Conservation (phyloP, 2,797 vertebrate species). For the Danio aesculapii region DNA sequence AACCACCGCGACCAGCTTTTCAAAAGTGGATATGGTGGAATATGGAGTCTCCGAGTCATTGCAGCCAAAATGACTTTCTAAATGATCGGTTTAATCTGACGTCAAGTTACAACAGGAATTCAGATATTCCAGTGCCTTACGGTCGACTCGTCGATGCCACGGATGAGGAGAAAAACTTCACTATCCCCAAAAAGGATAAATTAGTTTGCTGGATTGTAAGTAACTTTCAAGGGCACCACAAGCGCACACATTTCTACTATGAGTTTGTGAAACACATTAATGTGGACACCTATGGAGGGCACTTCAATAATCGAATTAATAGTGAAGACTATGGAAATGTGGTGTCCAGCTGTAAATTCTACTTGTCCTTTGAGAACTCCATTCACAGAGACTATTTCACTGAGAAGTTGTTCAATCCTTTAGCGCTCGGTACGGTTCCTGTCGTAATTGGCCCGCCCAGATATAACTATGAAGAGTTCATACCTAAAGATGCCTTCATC, state of each 20-base stretch:
- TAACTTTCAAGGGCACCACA: neutral
- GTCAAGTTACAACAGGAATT: conserved; percentile 56
- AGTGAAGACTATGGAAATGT: neutral
- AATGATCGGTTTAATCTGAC: conserved; percentile 61
- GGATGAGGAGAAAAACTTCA: neutral
- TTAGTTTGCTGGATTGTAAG: conserved; percentile 51
- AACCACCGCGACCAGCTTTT: conserved; percentile 42
- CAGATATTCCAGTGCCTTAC: conserved; percentile 55
- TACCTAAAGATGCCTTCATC: conserved; percentile 15
- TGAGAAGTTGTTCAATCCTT: conserved; percentile 14
- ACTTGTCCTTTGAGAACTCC: conserved; percentile 39
- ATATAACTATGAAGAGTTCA: conserved; percentile 7
- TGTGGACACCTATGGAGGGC: neutral
- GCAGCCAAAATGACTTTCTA: fast-evolving
- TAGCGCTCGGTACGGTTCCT: neutral
- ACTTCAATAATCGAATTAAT: neutral
- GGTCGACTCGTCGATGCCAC: conserved; percentile 32
- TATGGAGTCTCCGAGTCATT: conserved; percentile 62
- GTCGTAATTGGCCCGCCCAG: conserved; percentile 25
- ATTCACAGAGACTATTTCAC: conserved; percentile 19
- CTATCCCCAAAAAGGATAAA: conserved; percentile 40
- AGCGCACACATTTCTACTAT: neutral
- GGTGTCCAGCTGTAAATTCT: conserved; percentile 21
- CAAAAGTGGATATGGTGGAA: conserved; percentile 69
- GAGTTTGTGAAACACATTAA: neutral